A percentile compares a stretch with the other conserved stretches of the same genome.
These are phyloP conservation scores for Bolinopsis microptera DNA, from an alignment of 37 sponge, comb jelly and placozoan genomes.

Conservation along the genomic window DNA sequence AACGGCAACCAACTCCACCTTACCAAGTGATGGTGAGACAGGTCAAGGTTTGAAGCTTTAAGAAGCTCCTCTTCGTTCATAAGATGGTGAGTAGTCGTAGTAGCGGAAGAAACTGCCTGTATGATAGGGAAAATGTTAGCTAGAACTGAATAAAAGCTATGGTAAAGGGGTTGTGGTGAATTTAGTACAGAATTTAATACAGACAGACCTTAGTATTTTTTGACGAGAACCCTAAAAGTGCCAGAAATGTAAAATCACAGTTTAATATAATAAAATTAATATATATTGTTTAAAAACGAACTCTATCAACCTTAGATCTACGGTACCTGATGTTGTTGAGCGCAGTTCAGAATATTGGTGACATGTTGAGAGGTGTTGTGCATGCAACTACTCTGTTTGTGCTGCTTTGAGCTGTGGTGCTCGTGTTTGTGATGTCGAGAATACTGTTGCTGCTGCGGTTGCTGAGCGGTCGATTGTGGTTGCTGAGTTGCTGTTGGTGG, in stretches of 20 bases:
- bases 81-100: slow-evolving; percentile 1
- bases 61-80: slow-evolving; percentile 52
- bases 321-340: slow-evolving; percentile 18
- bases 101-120: background rate
- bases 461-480: background rate
- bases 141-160: too few species aligned
- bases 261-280: too few species aligned
- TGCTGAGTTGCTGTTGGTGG: background rate
- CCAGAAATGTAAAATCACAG: background rate
- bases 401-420: background rate
- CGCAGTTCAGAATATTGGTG: slow-evolving; percentile 53
- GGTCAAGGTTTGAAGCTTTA: slow-evolving; percentile 40
- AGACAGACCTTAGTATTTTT: background rate
- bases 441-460: slow-evolving; percentile 20
- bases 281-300: too few species aligned
- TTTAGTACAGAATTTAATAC: too few species aligned
- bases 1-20: too few species aligned
- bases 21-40: slow-evolving; percentile 63
- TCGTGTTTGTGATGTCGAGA: background rate
- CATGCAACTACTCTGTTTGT: slow-evolving; percentile 45
- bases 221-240: background rate
- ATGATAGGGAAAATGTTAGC: too few species aligned
- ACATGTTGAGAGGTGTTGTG: slow-evolving; percentile 52
- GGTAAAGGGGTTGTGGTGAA: too few species aligned
- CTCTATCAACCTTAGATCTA: too few species aligned